Evolutionary conservation across 2,113 vertebrate genomes (phyloP).

Genomic region (Poeciliopsis turrubarensis): DNA sequence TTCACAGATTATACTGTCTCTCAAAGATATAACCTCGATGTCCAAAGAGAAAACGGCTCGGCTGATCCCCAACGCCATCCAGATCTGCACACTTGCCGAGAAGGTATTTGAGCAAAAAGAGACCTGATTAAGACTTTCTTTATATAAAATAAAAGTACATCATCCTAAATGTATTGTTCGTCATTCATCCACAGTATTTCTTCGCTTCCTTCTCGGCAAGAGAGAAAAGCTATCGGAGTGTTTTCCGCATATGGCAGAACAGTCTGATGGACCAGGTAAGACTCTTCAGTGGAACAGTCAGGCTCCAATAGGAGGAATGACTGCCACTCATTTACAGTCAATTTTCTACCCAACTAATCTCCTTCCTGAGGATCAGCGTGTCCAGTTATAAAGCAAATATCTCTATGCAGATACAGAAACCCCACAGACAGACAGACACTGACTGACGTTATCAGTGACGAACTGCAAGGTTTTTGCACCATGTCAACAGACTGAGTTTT

Average conservation of each 20-base stretch:
- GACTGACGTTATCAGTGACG: slow-evolving; percentile 32
- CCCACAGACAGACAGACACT: background rate
- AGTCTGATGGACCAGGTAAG: slow-evolving; percentile 88
- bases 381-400: slow-evolving; percentile 50
- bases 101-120: slow-evolving; percentile 78
- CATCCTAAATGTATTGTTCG: background rate
- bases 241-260: slow-evolving; percentile 96
- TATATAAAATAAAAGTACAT: background rate
- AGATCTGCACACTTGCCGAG: slow-evolving; percentile 86
- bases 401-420: slow-evolving; percentile 55
- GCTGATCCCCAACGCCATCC: slow-evolving; percentile 94
- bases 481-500: background rate
- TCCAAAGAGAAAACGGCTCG: slow-evolving; percentile 92
- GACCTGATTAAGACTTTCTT: background rate
- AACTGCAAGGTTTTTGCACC: slow-evolving; percentile 3
- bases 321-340: background rate
- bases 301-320: background rate
- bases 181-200: slow-evolving; percentile 82
- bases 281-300: background rate
- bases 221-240: slow-evolving; percentile 89
- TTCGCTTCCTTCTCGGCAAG: slow-evolving; percentile 92
- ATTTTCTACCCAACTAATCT: background rate
- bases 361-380: background rate
- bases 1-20: slow-evolving; percentile 84
- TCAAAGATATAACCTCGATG: slow-evolving; percentile 87